Percentiles rank a stretch among this genome's conserved stretches.
Evolutionary conservation across 2,113 vertebrate genomes (phyloP).

Genomic region (Cochlearius cochlearius): DNA sequence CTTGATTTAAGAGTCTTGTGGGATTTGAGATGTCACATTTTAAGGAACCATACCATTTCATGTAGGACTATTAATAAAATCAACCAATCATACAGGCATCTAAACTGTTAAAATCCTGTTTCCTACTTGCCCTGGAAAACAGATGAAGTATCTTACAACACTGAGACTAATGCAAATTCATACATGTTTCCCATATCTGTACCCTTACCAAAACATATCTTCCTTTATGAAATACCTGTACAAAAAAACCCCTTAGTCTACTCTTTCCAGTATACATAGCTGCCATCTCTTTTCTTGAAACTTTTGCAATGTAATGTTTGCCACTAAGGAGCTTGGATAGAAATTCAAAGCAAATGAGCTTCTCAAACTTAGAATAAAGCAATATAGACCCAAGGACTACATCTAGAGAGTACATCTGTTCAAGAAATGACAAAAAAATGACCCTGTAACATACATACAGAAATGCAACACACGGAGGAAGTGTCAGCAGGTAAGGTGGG

Average conservation of each 20-base stretch:
- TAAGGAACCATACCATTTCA: background rate
- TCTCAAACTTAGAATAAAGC: background rate
- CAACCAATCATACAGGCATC: background rate
- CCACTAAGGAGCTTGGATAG: background rate
- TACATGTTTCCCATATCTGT: background rate
- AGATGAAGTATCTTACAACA: background rate
- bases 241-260: background rate
- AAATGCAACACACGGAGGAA: background rate
- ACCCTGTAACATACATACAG: background rate
- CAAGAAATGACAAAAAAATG: background rate
- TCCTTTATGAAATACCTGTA: background rate
- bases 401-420: background rate
- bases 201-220: background rate
- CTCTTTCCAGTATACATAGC: background rate
- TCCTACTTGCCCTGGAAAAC: background rate
- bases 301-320: background rate
- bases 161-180: accelerated
- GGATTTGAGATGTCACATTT: background rate
- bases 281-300: background rate
- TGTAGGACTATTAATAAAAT: background rate
- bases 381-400: background rate
- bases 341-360: background rate
- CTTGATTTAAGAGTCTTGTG: background rate
- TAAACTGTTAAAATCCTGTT: background rate
- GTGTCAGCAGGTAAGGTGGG: background rate